Conservation (phyloP, 2,797 vertebrate genomes). For the Poliocrania exsul region DNA sequence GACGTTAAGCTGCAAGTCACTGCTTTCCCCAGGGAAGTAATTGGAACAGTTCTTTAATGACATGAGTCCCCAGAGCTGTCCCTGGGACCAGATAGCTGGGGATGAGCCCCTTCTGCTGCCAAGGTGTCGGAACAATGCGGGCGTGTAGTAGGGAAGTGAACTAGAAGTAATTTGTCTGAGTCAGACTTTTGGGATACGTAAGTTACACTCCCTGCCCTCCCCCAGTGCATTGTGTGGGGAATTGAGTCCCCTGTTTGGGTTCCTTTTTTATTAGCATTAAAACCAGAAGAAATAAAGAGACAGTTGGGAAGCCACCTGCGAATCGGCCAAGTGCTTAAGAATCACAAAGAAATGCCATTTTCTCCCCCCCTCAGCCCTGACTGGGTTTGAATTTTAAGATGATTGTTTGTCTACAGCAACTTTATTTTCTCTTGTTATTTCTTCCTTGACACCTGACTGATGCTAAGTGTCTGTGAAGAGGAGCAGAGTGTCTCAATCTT, state of each 20-base stretch:
- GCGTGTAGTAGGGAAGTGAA: slow-evolving; percentile 74
- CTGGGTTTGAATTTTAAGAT: slow-evolving; percentile 9
- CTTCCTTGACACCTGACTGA: neutral
- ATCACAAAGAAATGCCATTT: slow-evolving; percentile 9
- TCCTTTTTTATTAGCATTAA: slow-evolving; percentile 63
- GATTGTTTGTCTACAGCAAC: neutral
- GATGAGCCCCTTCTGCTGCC: slow-evolving; percentile 66
- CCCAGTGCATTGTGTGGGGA: slow-evolving; percentile 54
- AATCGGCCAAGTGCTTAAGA: neutral
- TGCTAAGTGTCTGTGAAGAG: neutral
- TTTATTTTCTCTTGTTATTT: neutral
- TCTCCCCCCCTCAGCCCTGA: neutral
- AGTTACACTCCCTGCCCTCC: slow-evolving; percentile 57
- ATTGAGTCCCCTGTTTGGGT: slow-evolving; percentile 44
- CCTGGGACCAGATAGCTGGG: slow-evolving; percentile 33
- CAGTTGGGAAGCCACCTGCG: slow-evolving; percentile 66
- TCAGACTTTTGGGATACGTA: slow-evolving; percentile 48
- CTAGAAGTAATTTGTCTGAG: slow-evolving; percentile 79
- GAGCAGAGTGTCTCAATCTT: neutral
- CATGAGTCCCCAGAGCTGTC: neutral
- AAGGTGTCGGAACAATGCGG: slow-evolving; percentile 77
- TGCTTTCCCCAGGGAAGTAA: slow-evolving; percentile 74
- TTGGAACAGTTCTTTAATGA: slow-evolving; percentile 59
- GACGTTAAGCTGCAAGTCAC: slow-evolving; percentile 57
- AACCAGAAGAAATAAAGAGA: slow-evolving; percentile 38